Percentiles rank a stretch among this genome's conserved stretches.
Evolutionary conservation across 2,113 vertebrate genomes (phyloP).

Genomic region (Hypocryptadius cinnamomeus): DNA sequence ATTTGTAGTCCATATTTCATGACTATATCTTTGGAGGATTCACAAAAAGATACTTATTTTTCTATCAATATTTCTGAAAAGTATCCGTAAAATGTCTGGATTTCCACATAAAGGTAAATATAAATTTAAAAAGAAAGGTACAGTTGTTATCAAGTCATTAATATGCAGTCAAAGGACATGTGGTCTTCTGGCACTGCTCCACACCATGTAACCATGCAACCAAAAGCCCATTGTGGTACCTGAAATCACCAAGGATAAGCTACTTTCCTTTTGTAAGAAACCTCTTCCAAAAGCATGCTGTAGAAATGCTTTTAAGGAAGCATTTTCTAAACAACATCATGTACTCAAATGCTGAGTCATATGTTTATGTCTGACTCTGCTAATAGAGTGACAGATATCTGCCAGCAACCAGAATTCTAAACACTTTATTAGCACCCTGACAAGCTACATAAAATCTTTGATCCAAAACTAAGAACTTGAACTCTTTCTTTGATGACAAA

Average conservation of each 20-base stretch:
- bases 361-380: neutral
- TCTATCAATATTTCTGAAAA: neutral
- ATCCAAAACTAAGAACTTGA: neutral
- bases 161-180: neutral
- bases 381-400: neutral
- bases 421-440: constrained; percentile 4
- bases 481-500: neutral
- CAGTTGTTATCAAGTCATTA: neutral
- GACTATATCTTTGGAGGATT: neutral
- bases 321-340: constrained; percentile 31
- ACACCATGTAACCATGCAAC: neutral
- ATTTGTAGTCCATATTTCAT: neutral
- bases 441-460: neutral
- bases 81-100: neutral
- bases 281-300: neutral
- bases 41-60: neutral
- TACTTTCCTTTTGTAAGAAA: neutral
- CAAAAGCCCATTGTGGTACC: neutral
- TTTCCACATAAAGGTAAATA: neutral
- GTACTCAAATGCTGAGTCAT: constrained; percentile 33
- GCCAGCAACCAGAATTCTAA: constrained; percentile 13
- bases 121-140: neutral
- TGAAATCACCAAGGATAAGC: constrained; percentile 39
- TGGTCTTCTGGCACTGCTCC: neutral
- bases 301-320: constrained; percentile 18